phyloP scores from a whole-genome alignment of 1,140 invertebrate genomes.

The Drosophila kurseongensis region DNA sequence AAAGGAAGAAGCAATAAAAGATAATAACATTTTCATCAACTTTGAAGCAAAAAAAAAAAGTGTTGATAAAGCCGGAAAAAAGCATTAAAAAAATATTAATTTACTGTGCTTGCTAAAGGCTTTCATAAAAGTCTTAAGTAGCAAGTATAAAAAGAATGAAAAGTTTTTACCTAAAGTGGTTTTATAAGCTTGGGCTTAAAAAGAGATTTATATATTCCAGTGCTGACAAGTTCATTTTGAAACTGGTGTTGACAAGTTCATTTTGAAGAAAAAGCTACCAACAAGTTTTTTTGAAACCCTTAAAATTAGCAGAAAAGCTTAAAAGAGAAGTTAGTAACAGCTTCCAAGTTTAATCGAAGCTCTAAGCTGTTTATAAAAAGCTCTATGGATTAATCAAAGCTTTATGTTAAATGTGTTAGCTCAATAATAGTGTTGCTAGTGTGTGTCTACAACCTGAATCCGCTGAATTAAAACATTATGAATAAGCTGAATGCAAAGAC shows the following conservation, averaged over 20 bases:
- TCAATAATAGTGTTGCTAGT: neutral
- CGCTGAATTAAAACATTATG: neutral
- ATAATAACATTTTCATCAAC: neutral
- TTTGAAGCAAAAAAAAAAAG: neutral
- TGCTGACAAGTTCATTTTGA: neutral
- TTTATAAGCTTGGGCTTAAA: neutral
- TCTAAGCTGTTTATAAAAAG: conserved; percentile 6
- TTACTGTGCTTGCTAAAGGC: too few relatives aligned
- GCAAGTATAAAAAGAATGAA: too few relatives aligned
- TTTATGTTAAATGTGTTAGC: neutral
- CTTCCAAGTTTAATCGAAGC: conserved; percentile 13
- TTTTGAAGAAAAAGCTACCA: neutral
- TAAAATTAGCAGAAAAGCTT: conserved; percentile 17
- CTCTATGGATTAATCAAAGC: conserved; percentile 10
- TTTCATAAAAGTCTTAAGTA: too few relatives aligned
- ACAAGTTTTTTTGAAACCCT: conserved; percentile 2
- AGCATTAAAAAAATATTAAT: neutral
- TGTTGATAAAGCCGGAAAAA: neutral
- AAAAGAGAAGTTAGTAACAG: neutral
- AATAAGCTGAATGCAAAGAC: conserved; percentile 1
- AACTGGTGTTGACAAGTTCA: neutral
- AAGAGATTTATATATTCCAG: neutral
- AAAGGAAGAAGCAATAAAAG: neutral
- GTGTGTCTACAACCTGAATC: neutral
- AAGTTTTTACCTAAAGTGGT: neutral